Percentiles rank a stretch among this genome's conserved stretches.
Evolutionary conservation across 2,797 vertebrate species (phyloP).

Genomic region (Falco naumanni): DNA sequence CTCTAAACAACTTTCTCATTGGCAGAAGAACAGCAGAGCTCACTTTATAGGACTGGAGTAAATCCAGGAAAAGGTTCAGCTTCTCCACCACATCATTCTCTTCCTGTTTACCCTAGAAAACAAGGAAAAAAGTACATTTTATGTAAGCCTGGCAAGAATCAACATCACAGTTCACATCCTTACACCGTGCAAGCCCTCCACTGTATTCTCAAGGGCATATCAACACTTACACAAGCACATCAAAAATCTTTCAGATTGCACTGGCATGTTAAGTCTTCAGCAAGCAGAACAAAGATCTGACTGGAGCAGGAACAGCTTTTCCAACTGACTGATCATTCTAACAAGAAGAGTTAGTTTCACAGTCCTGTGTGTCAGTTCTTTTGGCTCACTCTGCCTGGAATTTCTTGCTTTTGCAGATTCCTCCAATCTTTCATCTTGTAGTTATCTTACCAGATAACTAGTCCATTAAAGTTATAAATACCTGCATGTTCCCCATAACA

Average conservation of each 20-base stretch:
- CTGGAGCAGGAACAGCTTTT: conserved; percentile 42
- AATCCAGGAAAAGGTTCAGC: conserved; percentile 94
- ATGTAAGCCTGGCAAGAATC: background rate
- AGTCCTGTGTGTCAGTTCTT: background rate
- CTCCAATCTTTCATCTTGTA: background rate
- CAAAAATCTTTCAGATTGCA: background rate
- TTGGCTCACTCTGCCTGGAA: background rate
- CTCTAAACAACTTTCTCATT: background rate
- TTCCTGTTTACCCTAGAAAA: conserved; percentile 90
- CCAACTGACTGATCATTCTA: background rate
- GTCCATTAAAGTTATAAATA: conserved; percentile 11
- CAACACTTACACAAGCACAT: background rate
- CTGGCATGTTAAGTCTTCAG: background rate
- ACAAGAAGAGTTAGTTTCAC: background rate
- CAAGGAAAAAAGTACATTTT: conserved; percentile 16
- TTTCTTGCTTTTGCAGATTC: background rate
- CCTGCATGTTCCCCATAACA: background rate
- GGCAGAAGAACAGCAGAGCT: conserved; percentile 64
- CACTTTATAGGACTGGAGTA: conserved; percentile 96
- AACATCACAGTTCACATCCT: background rate
- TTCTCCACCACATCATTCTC: conserved; percentile 98
- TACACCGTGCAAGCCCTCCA: background rate
- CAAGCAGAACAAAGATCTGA: background rate
- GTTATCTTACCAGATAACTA: background rate
- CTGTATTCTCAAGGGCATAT: background rate